Evolutionary conservation across 2,888 invertebrate species (phyloP).

Genomic region (Nymphalis c-album): DNA sequence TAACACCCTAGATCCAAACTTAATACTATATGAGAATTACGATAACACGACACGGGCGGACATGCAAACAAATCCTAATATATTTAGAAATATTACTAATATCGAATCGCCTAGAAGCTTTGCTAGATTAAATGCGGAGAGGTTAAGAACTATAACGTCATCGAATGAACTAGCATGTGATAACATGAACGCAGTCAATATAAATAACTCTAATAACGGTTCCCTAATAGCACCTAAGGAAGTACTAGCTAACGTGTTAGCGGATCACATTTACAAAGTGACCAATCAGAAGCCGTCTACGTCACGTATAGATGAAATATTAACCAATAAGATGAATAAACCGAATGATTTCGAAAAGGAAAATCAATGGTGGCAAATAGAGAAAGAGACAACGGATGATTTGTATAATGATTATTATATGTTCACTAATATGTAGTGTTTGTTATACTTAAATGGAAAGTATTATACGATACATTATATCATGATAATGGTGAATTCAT

Average conservation of each 20-base stretch:
- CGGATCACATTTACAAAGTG: constrained; percentile 77
- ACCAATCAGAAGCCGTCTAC: constrained; percentile 79
- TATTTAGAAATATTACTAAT: constrained; percentile 69
- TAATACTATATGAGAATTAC: constrained; percentile 48
- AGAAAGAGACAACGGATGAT: constrained; percentile 58
- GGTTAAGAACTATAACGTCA: constrained; percentile 64
- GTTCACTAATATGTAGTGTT: constrained; percentile 46
- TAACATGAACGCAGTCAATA: constrained; percentile 25
- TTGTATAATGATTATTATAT: constrained; percentile 67
- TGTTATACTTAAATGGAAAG: no score
- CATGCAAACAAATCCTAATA: constrained; percentile 43
- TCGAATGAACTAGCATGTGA: constrained; percentile 64
- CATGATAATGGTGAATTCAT: no score
- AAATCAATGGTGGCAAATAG: constrained; percentile 69
- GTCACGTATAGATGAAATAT: constrained; percentile 71
- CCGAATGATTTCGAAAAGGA: constrained; percentile 57
- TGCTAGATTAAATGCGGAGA: constrained; percentile 71
- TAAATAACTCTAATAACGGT: constrained; percentile 36
- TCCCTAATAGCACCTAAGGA: constrained; percentile 71
- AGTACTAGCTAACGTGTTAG: constrained; percentile 71
- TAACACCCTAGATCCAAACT: constrained; percentile 51
- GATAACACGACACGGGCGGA: constrained; percentile 39
- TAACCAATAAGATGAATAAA: constrained; percentile 71
- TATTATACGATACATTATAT: no score
- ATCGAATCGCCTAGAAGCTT: constrained; percentile 67